Base-by-base conservation (phyloP, 2,888 invertebrate species). In the Microplitis deprimator region DNA sequence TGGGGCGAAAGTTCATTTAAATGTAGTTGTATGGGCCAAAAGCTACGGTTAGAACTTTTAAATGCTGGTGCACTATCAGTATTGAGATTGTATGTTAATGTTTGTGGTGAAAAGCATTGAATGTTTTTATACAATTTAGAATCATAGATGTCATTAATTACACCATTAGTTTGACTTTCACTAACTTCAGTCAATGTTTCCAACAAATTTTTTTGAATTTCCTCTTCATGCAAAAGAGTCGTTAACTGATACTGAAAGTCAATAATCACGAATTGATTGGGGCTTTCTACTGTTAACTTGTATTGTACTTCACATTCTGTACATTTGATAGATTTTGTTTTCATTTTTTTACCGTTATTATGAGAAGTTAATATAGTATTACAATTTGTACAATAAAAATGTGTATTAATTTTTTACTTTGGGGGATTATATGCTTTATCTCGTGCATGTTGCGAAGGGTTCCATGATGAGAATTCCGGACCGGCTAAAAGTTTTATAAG, bases 321-420 rank as follows among this genome's bases (percentile, higher is more conserved):
- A 69, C 76, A 78, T 59, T 17, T 38, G 2, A 69, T 41, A 20
- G 13, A 16, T 17, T 39, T 60, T 29, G 10, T 20, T 68, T 59
- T n/a, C 61, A 61, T 5, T n/a, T 64, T 68, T n/a, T 62, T 38
- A 29, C 60, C 29, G 8, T 67, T n/a, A 65, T 73, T 64, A 38
- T 64, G 73, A 71, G 50, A 61, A 10, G 75, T 62, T 64, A 81
- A 59, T 70, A 70, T 39, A 8, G 76, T 10, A 38, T 77, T 70
- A 67, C 81, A 81, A 40, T 72, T 78, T 20, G 38, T 59, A 67
- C 80, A 82, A 69, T 79, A 82, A 76, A 77, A 82, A 70, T 79
- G 77, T 1, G 71, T 13, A 38, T 38, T 69, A 10, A 81, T 75
- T 64, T 75, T 79, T 17, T 79, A 74, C 62, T 65, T 40, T 2